Percentiles rank a stretch among this genome's conserved stretches.
Conservation (phyloP, 2,113 vertebrate species). For the Panthera tigris region DNA sequence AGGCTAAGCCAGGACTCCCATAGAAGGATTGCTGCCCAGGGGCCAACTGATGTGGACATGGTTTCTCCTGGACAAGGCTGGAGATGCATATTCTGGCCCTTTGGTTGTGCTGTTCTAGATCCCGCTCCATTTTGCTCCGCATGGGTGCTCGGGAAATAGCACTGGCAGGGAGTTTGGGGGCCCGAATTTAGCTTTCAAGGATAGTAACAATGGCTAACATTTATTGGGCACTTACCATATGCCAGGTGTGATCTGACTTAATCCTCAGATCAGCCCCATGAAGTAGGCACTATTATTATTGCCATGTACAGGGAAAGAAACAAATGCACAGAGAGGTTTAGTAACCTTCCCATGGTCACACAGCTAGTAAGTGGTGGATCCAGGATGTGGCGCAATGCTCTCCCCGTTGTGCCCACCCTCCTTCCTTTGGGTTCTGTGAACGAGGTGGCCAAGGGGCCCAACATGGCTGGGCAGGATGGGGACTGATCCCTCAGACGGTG, state of each 20-base stretch:
- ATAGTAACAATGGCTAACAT: neutral
- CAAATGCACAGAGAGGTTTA: neutral
- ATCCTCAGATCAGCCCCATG: neutral
- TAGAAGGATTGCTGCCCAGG: neutral
- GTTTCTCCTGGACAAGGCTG: neutral
- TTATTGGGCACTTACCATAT: neutral
- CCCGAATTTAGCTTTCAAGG: neutral
- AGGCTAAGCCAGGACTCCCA: neutral
- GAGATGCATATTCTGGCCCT: neutral
- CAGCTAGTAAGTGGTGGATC: neutral
- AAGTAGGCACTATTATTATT: neutral
- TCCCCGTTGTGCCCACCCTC: neutral
- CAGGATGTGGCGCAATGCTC: neutral
- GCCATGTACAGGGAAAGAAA: neutral
- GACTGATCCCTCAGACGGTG: neutral
- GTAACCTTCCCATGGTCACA: neutral
- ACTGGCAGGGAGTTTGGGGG: neutral
- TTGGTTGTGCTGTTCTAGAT: neutral
- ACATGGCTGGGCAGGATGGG: too few relatives aligned
- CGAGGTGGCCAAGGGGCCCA: neutral
- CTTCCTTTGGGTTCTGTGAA: neutral
- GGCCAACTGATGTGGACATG: neutral
- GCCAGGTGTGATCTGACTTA: neutral
- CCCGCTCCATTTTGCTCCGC: neutral
- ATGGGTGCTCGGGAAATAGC: neutral